Conservation (phyloP, 2,113 vertebrate species). For the Gallinago media region DNA sequence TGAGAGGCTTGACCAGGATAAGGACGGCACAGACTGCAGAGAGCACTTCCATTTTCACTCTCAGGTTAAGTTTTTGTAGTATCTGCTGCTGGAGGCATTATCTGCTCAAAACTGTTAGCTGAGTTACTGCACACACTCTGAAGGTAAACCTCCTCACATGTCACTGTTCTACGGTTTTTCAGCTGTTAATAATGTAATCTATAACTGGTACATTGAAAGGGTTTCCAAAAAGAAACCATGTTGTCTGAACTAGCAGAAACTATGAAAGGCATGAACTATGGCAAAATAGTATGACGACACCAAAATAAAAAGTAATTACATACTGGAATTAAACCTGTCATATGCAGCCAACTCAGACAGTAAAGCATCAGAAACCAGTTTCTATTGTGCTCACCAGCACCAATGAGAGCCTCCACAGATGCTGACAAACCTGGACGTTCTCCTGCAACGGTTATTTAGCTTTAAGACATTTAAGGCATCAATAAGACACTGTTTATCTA, state of each 20-base stretch:
- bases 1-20: background rate
- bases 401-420: background rate
- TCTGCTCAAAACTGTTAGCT: background rate
- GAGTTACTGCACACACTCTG: background rate
- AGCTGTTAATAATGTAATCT: background rate
- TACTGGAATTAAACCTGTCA: background rate
- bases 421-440: background rate
- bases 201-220: background rate
- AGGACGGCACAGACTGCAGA: background rate
- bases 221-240: background rate
- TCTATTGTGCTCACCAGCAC: fast-evolving
- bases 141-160: background rate
- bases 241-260: background rate
- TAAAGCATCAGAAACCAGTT: background rate
- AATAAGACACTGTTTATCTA: background rate
- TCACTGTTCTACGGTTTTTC: background rate
- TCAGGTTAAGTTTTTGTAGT: background rate
- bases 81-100: background rate
- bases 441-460: background rate
- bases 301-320: too few relatives aligned
- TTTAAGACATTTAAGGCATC: background rate
- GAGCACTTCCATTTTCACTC: background rate
- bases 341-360: background rate
- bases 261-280: background rate
- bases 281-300: background rate